These are phyloP conservation scores for Rhabdomys pumilio DNA, from an alignment of 2,797 vertebrate genomes.

Conservation along the genomic window DNA sequence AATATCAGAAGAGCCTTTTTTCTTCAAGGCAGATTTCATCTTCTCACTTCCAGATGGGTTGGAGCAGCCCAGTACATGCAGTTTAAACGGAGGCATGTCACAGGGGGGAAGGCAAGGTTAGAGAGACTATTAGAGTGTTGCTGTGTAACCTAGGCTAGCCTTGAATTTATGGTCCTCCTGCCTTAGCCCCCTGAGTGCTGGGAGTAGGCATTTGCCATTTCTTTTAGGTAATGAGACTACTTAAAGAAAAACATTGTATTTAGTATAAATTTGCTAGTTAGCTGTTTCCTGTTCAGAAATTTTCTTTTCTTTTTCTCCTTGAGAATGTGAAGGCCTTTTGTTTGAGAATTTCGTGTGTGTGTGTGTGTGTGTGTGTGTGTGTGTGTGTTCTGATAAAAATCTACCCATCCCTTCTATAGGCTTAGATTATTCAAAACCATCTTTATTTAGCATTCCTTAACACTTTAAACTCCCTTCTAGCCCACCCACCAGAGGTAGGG, in stretches of 20 bases:
- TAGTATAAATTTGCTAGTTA: slow-evolving; percentile 31
- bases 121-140: not conserved
- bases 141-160: not conserved
- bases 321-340: not conserved
- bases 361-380: not conserved
- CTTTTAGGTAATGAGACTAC: not conserved
- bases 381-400: not conserved
- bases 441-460: not conserved
- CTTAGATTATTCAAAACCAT: not conserved
- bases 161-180: not conserved
- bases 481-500: not conserved
- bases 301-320: not conserved
- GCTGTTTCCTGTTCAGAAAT: slow-evolving; percentile 18
- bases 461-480: not conserved
- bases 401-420: not conserved
- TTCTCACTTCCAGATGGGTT: not conserved
- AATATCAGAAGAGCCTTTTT: not conserved
- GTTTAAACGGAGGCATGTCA: slow-evolving; percentile 4
- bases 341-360: not conserved
- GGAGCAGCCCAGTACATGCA: not conserved
- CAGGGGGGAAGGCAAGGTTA: not conserved
- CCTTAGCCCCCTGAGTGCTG: not conserved
- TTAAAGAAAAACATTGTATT: slow-evolving; percentile 23
- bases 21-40: not conserved
- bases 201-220: not conserved